Base-by-base conservation (phyloP, 2,888 invertebrate genomes). In the Auanema sp. region DNA sequence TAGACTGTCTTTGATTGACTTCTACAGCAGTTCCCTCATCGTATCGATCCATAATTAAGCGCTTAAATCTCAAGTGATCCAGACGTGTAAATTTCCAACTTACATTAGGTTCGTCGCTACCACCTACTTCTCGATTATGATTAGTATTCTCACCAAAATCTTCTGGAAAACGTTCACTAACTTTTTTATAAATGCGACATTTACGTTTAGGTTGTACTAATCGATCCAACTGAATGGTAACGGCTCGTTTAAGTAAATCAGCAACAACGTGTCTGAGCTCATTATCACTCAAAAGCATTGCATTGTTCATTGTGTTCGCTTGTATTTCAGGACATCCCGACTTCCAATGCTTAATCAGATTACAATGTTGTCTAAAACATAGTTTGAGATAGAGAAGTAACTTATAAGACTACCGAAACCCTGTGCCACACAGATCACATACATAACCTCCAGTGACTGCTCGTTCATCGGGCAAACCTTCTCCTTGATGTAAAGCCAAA, bases 341-440 rank as follows among this genome's bases (percentile, higher is more conserved):
- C 3, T 76, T 65, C 79, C 79, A 79, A 56, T 79, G 79, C 49
- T 71, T 72, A 44, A 75, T 64, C 43, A 79, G 64, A 55, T 79
- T 79, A 59, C 25, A 41, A 60, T 73, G 72, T 12, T 71, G 70
- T 21, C 66, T 66, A 54, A 49, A 66, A 54, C 12, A 41, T 16
- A 23, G 5, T 21, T 5, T 21, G 41, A 14, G 25, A 47, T 21
- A 63, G 16, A 4, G 14, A 43, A 14, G 43, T 43, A 47, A 47
- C 21, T 5, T 5, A 6, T 21, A 18, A 16, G 21, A 21, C 1
- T 43, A 66, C 60, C 77, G 67, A 66, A 79, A 79, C 60, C 66
- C 61, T 44, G 80, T 52, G 10, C 79, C 79, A 53, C 79, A 79
- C 16, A 79, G 56, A 18, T 79, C 77, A 55, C 79, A 79, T 65